Base-by-base conservation (phyloP, 2,888 invertebrate genomes). In the Aporophyla lueneburgensis region DNA sequence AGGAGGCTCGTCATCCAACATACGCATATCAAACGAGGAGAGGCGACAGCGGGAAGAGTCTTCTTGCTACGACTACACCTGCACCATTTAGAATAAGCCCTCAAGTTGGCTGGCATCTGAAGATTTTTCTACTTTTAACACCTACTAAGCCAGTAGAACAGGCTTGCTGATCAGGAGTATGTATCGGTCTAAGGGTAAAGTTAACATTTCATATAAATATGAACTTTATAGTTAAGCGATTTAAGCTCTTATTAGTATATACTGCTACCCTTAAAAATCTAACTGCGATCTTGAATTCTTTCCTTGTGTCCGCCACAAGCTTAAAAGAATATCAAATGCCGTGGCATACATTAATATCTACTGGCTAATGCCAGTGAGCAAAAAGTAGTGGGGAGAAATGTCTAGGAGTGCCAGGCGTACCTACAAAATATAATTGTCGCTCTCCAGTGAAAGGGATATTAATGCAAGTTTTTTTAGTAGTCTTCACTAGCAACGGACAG, bases 1-100 rank as follows among this genome's bases (percentile, higher is more conserved):
- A 0, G 93, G 91, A 1, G 93, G 92, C 0, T 80, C 93, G 0
- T 96, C 97, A 0, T 97, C 95, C 2, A 96, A 96, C 88, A 96
- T 96, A 58, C 94, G 96, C 77, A 93, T 96, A 85, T 90, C 95
- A 74, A 92, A 90, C 21, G 93, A 93, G 54, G 89, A 91, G 46
- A 89, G 90, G 56, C 91, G 90, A 74, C 90, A 89, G 33, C 89
- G 92, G 61, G 88, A 93, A 6, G 91, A 94, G 59, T 93, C 93
- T 0, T 94, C 95, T 0, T 96, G 96, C 78, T 95, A 95, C 62
- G 93, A 94, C 65, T 94, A 92, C 73, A 91, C 93, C 24, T 96
- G 96, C 91, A 91, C 91, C 71, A 96, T 96, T 87, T 96, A 95
- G 91, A 87, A 78, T 83, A 70, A 77, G 76, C 58, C 76, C n/a